phyloP scores from a whole-genome alignment of 2,113 vertebrate genomes.

The Notiomystis cincta region DNA sequence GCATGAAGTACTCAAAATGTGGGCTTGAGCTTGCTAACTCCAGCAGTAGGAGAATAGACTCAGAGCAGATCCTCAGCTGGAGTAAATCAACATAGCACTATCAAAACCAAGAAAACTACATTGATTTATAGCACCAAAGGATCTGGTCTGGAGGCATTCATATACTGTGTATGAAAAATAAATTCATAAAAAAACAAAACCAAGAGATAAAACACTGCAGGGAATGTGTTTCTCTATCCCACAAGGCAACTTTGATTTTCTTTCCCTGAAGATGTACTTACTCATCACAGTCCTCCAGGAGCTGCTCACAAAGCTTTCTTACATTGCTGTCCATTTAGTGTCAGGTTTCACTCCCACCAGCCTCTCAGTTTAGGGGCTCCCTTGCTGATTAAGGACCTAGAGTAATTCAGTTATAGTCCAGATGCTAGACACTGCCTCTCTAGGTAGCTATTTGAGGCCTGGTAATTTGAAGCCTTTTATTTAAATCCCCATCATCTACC shows the following conservation, averaged over 20 bases:
- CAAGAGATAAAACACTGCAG: not conserved
- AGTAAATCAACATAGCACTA: conserved; percentile 18
- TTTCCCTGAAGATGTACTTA: not conserved
- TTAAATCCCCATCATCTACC: conserved; percentile 40
- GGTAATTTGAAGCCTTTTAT: conserved; percentile 48
- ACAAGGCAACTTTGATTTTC: not conserved
- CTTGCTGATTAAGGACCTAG: conserved; percentile 1
- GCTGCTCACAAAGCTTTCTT: not conserved
- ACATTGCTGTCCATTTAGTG: not conserved
- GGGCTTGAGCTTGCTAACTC: conserved; percentile 9
- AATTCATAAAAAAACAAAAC: not conserved
- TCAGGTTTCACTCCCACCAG: conserved; percentile 26
- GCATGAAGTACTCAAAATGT: not conserved
- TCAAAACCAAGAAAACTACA: not conserved
- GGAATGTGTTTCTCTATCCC: not conserved
- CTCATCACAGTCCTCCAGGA: not conserved
- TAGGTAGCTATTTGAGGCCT: conserved; percentile 31
- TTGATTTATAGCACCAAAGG: not conserved
- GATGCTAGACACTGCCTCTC: conserved; percentile 23
- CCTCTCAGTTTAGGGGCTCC: conserved; percentile 4
- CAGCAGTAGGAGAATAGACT: not conserved
- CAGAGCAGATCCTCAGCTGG: conserved; percentile 18
- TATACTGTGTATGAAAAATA: not conserved
- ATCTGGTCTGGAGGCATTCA: not conserved
- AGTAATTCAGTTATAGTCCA: conserved; percentile 1